These are phyloP conservation scores for Heliornis fulica DNA, from an alignment of 2,113 vertebrate genomes.

Conservation along the genomic window DNA sequence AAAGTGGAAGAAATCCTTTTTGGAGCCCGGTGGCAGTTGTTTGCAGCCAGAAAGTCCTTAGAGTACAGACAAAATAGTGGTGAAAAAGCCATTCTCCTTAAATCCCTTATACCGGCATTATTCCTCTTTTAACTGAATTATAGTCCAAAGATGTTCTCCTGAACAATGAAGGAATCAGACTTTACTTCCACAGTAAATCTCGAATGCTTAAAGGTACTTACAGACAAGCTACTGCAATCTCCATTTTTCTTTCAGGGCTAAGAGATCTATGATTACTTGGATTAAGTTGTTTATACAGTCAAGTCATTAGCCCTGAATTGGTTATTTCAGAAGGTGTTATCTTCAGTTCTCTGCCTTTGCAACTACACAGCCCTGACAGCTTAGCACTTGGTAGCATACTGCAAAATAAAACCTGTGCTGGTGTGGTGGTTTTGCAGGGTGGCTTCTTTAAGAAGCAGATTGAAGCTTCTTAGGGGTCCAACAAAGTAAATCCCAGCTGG, in stretches of 20 bases:
- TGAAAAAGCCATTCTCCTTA: background rate
- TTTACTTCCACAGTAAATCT: background rate
- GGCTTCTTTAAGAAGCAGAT: too few relatives aligned
- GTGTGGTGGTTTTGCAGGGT: too few relatives aligned
- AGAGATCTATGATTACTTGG: background rate
- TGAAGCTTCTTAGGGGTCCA: too few relatives aligned
- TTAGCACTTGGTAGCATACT: background rate
- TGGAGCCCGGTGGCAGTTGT: rapidly evolving
- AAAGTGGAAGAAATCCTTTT: background rate
- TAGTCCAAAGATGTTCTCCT: background rate
- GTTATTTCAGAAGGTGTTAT: background rate
- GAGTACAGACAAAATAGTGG: background rate
- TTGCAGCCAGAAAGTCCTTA: background rate
- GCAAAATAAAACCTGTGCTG: background rate
- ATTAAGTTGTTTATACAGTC: background rate
- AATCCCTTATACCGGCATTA: background rate
- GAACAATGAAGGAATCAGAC: background rate
- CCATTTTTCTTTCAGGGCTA: background rate
- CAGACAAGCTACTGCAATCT: background rate
- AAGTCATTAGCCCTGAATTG: background rate
- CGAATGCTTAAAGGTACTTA: background rate
- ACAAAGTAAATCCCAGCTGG: too few relatives aligned
- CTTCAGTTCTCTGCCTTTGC: background rate
- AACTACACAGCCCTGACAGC: background rate
- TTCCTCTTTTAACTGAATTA: background rate